These are phyloP conservation scores for Pachymerium ferrugineum DNA, from an alignment of 2,888 invertebrate genomes.

Conservation along the genomic window DNA sequence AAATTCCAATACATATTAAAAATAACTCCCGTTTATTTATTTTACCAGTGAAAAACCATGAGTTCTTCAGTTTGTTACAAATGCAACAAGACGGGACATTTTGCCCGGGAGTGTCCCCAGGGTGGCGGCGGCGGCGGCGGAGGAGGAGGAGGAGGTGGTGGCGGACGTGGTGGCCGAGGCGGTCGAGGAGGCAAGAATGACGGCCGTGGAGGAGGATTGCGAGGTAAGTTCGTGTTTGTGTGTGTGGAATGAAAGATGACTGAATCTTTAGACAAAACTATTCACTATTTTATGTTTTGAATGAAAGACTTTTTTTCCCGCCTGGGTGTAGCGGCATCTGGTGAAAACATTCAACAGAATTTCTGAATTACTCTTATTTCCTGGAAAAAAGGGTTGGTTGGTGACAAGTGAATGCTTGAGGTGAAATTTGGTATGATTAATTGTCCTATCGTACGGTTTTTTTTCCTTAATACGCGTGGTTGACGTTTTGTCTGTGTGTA, in stretches of 20 bases:
- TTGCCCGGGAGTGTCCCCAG: conserved; percentile 81
- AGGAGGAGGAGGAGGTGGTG: conserved; percentile 38
- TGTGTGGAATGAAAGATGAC: too few relatives aligned
- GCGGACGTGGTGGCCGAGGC: conserved; percentile 40
- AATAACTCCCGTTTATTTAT: neutral
- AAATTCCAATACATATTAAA: neutral
- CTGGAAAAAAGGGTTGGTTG: conserved; percentile 3
- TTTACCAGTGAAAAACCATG: conserved; percentile 50
- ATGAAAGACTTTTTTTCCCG: too few relatives aligned
- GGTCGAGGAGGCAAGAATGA: conserved; percentile 39
- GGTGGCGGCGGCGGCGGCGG: conserved; percentile 39
- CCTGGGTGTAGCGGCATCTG: too few relatives aligned
- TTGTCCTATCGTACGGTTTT: neutral
- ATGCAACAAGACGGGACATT: conserved; percentile 87
- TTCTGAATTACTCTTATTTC: too few relatives aligned
- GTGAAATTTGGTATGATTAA: neutral
- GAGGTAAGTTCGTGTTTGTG: too few relatives aligned
- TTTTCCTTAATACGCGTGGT: neutral
- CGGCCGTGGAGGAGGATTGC: conserved; percentile 36
- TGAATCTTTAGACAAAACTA: neutral
- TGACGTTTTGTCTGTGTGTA: conserved; percentile 5
- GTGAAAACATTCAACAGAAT: too few relatives aligned
- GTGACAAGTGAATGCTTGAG: neutral
- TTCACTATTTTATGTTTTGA: too few relatives aligned
- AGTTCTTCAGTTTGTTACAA: conserved; percentile 85